Percentiles rank a stretch among this genome's conserved stretches.
phyloP scores from a whole-genome alignment of 2,797 vertebrate species.

The Anniella stebbinsi region DNA sequence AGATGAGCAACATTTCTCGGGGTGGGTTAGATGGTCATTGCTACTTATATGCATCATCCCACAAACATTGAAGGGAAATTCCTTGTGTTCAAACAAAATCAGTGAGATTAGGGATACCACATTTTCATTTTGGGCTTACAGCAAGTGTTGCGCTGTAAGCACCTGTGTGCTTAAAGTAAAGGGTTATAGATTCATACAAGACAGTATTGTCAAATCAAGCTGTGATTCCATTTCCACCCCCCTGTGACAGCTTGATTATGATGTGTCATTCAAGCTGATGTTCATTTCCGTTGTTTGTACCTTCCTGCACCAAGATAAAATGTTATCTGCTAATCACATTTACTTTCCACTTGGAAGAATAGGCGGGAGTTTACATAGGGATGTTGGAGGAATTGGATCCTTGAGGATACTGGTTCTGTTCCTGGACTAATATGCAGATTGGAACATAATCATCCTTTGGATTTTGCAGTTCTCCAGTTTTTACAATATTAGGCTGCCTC shows the following conservation, averaged over 20 bases:
- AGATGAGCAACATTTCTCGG: background rate
- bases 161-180: background rate
- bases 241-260: conserved; percentile 39
- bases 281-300: conserved; percentile 31
- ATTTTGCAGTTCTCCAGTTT: background rate
- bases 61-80: background rate
- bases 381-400: background rate
- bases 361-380: background rate
- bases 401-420: background rate
- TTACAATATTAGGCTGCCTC: too few relatives aligned
- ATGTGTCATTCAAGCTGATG: conserved; percentile 30
- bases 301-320: conserved; percentile 20
- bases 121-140: conserved; percentile 6
- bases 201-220: conserved; percentile 34
- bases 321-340: conserved; percentile 30
- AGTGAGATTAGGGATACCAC: background rate
- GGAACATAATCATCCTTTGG: background rate
- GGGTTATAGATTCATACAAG: conserved; percentile 16
- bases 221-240: conserved; percentile 31
- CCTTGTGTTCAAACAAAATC: background rate
- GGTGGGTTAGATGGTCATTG: background rate
- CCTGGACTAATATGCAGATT: background rate
- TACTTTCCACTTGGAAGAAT: background rate
- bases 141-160: background rate
- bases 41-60: background rate